A percentile compares a stretch with the other conserved stretches of the same genome.
Evolutionary conservation across 2,888 invertebrate species (phyloP).

Genomic region (Chrysotoxum bicinctum): DNA sequence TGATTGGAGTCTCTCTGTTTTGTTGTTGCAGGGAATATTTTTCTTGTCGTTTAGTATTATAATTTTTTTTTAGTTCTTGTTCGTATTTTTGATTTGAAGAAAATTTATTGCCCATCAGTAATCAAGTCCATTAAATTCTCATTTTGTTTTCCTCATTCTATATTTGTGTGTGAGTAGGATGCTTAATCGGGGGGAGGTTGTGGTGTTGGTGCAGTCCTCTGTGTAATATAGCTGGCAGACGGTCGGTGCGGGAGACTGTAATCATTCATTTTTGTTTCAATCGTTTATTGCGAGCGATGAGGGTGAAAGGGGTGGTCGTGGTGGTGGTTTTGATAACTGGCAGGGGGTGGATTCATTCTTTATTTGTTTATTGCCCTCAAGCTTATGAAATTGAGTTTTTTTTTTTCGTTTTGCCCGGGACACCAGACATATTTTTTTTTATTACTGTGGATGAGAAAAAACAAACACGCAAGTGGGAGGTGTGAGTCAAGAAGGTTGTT

Average conservation of each 20-base stretch:
- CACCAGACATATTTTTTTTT: conserved; percentile 1
- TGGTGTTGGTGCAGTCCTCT: neutral
- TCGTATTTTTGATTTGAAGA: conserved; percentile 70
- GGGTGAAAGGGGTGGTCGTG: neutral
- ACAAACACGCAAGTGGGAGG: neutral
- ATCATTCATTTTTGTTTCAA: conserved; percentile 70
- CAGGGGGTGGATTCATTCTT: conserved; percentile 53
- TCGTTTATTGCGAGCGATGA: conserved; percentile 3
- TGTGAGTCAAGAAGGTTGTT: neutral
- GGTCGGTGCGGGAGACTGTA: conserved; percentile 45
- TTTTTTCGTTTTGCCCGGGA: neutral
- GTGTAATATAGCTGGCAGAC: neutral
- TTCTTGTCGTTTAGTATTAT: conserved; percentile 25
- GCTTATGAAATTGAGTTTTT: conserved; percentile 20
- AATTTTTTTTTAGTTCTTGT: conserved; percentile 28
- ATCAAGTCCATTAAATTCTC: conserved; percentile 76
- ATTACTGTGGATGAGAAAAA: neutral
- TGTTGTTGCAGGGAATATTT: conserved; percentile 29
- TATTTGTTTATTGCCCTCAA: conserved; percentile 64
- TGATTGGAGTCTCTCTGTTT: conserved; percentile 66
- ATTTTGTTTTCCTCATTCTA: conserved; percentile 63
- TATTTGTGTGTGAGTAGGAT: conserved; percentile 26
- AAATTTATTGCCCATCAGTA: conserved; percentile 75
- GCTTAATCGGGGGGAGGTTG: conserved; percentile 29
- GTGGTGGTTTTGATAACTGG: conserved; percentile 33